A percentile compares a stretch with the other conserved stretches of the same genome.
phyloP scores from a whole-genome alignment of 2,888 invertebrate species.

The Tipula lateralis region DNA sequence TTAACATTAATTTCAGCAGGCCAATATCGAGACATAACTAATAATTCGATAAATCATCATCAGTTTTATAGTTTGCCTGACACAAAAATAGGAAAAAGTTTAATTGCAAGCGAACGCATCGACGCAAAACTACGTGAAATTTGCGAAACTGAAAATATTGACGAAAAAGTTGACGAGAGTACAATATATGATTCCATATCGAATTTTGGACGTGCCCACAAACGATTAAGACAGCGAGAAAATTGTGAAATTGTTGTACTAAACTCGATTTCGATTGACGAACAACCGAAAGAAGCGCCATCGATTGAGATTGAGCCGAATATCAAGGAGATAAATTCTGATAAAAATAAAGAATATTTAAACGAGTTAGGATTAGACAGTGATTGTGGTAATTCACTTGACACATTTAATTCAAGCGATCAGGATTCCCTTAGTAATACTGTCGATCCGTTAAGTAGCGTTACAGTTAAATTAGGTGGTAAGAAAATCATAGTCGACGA shows the following conservation, averaged over 20 bases:
- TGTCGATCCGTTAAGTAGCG: neutral
- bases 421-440: neutral
- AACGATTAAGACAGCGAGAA: slow-evolving; percentile 44
- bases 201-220: slow-evolving; percentile 46
- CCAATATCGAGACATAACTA: slow-evolving; percentile 29
- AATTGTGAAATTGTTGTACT: slow-evolving; percentile 32
- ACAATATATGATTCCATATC: slow-evolving; percentile 44
- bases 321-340: slow-evolving; percentile 25
- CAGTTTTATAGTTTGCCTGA: slow-evolving; percentile 69
- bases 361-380: slow-evolving; percentile 32
- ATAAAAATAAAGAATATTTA: slow-evolving; percentile 31
- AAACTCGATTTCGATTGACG: slow-evolving; percentile 34
- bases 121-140: slow-evolving; percentile 61
- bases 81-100: slow-evolving; percentile 63
- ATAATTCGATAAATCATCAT: slow-evolving; percentile 43
- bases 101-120: slow-evolving; percentile 66
- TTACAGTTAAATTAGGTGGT: slow-evolving; percentile 32
- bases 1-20: slow-evolving; percentile 37
- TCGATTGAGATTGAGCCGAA: slow-evolving; percentile 43
- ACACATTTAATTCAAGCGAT: slow-evolving; percentile 29
- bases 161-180: neutral
- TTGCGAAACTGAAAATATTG: slow-evolving; percentile 33
- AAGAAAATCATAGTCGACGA: slow-evolving; percentile 34
- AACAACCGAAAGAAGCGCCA: slow-evolving; percentile 43
- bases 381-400: slow-evolving; percentile 33